Evolutionary conservation across 2,797 vertebrate species (phyloP).

Genomic region (Pantherophis alleghaniensis): DNA sequence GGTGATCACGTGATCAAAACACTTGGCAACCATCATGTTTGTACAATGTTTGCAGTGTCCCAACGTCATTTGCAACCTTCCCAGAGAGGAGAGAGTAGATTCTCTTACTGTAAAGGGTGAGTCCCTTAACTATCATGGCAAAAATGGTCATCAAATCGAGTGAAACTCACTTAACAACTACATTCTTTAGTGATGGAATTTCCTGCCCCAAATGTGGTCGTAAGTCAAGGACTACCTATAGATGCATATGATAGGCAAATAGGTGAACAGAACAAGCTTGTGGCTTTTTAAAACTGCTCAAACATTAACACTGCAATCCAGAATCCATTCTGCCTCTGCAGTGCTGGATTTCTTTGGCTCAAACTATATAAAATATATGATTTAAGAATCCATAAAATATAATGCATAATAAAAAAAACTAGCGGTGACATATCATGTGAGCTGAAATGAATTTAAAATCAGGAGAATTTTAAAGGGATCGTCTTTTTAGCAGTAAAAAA

Average conservation of each 20-base stretch:
- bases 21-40: neutral
- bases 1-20: neutral
- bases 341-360: neutral
- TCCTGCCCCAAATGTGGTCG: too few species aligned
- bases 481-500: neutral
- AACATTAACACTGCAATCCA: neutral
- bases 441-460: neutral
- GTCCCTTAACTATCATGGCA: too few species aligned
- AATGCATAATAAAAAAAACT: constrained; percentile 4
- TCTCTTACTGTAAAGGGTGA: too few species aligned
- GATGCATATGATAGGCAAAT: neutral
- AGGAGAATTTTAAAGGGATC: neutral
- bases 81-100: too few species aligned
- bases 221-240: neutral
- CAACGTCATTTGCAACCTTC: too few species aligned
- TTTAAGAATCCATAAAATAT: neutral
- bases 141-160: too few species aligned
- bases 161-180: too few species aligned
- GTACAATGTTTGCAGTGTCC: too few species aligned
- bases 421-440: constrained; percentile 1
- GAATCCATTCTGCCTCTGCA: neutral
- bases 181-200: too few species aligned
- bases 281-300: neutral
- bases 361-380: neutral
- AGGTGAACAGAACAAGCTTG: neutral